A percentile compares a stretch with the other conserved stretches of the same genome.
These are phyloP conservation scores for Adineta ricciae DNA, from an alignment of 2,888 invertebrate genomes.

Conservation along the genomic window DNA sequence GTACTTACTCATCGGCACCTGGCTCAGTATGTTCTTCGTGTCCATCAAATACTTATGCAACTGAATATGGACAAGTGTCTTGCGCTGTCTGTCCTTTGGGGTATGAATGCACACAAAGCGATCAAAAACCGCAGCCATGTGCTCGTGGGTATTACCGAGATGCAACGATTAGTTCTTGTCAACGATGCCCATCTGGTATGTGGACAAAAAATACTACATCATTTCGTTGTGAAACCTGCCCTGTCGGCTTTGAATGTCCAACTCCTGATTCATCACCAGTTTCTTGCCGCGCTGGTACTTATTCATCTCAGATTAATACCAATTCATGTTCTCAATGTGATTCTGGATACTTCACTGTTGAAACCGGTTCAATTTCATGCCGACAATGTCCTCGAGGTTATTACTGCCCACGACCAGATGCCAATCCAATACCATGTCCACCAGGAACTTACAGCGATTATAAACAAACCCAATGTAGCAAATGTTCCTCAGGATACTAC, in stretches of 20 bases:
- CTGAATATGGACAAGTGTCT: not conserved
- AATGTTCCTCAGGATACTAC: not conserved
- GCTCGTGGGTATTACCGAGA: not conserved
- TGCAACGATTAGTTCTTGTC: not conserved
- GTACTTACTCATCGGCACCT: not conserved
- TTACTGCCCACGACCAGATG: not conserved
- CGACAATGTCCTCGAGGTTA: not conserved
- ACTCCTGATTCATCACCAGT: not conserved
- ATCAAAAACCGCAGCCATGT: not conserved
- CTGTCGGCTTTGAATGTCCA: not conserved
- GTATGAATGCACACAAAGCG: not conserved
- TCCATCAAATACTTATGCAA: not conserved
- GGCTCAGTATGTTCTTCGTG: not conserved
- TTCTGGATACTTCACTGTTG: not conserved
- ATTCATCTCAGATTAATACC: not conserved
- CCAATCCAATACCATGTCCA: not conserved
- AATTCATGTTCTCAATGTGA: not conserved
- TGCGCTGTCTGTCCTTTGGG: not conserved
- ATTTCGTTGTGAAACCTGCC: not conserved
- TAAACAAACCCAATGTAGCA: not conserved
- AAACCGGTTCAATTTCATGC: not conserved
- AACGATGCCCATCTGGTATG: not conserved
- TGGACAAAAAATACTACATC: not conserved
- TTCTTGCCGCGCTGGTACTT: not conserved
- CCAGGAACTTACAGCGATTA: not conserved